Percentiles rank a stretch among this genome's conserved stretches.
Evolutionary conservation across 2,113 vertebrate species (phyloP).

Genomic region (Entomyzon cyanotis): DNA sequence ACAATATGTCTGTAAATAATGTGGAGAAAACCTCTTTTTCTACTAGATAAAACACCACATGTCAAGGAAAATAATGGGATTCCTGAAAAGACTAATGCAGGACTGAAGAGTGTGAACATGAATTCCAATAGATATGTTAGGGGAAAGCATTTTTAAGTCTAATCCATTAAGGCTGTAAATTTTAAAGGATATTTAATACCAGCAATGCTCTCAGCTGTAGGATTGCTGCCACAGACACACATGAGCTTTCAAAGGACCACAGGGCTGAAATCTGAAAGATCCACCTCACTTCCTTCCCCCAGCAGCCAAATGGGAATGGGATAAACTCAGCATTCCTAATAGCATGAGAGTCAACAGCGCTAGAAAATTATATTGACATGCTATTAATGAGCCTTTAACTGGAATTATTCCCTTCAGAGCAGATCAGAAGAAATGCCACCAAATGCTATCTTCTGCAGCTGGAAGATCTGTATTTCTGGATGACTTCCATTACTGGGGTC

Average conservation of each 20-base stretch:
- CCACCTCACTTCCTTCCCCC: rapidly evolving
- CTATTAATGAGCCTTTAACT: background rate
- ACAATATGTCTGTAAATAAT: background rate
- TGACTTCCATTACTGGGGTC: background rate
- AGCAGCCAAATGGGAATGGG: background rate
- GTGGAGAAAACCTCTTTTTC: background rate
- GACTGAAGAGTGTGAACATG: rapidly evolving
- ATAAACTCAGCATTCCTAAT: background rate
- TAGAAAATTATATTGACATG: background rate
- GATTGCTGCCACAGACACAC: background rate
- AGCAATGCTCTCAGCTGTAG: background rate
- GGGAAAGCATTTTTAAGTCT: background rate
- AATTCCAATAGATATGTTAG: background rate
- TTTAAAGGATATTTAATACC: background rate
- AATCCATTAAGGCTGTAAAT: background rate
- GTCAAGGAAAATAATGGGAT: background rate
- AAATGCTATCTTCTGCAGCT: background rate
- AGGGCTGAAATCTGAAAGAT: background rate
- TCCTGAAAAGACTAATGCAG: background rate
- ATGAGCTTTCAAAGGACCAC: background rate
- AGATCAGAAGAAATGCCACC: background rate
- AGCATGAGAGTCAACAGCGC: background rate
- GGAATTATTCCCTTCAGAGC: background rate
- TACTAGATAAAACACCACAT: background rate
- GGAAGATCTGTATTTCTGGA: background rate